Percentiles rank a stretch among this genome's conserved stretches.
Conservation (phyloP, 30 jellyfish, hydroid and myxozoan species). For the Chrysaora quinquecirrha region DNA sequence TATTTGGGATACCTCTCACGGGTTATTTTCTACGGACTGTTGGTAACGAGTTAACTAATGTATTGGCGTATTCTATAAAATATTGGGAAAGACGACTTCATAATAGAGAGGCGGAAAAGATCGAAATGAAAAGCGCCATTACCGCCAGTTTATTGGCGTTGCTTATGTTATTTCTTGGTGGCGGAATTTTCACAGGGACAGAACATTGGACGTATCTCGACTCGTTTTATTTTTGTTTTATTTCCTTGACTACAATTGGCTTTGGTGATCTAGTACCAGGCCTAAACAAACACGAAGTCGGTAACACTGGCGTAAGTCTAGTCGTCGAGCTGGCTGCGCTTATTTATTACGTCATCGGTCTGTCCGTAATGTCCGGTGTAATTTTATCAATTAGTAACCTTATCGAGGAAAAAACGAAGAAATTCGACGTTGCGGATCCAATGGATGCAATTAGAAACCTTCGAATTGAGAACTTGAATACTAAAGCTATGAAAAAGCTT, state of each 20-base stretch:
- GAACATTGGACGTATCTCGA: conserved; percentile 82
- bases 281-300: conserved; percentile 8
- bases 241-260: conserved; percentile 86
- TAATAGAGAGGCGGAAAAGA: conserved; percentile 88
- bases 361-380: conserved; percentile 91
- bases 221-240: conserved; percentile 80
- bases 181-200: conserved; percentile 49
- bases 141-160: conserved; percentile 70
- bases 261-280: conserved; percentile 91
- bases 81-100: conserved; percentile 65
- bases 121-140: conserved; percentile 85
- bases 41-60: conserved; percentile 83
- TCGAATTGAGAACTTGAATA: conserved; percentile 77
- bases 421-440: conserved; percentile 84
- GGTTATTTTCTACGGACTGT: conserved; percentile 91
- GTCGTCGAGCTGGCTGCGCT: conserved; percentile 75
- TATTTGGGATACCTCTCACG: conserved; percentile 88
- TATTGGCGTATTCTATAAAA: conserved; percentile 63
- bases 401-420: conserved; percentile 90
- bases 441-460: conserved; percentile 87
- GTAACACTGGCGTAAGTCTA: conserved; percentile 52
- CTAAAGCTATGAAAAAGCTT: conserved; percentile 85
- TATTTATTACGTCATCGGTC: conserved; percentile 85
- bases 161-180: conserved; percentile 78
- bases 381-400: conserved; percentile 71